Base-by-base conservation (phyloP, 2,113 vertebrate genomes). In the Anguilla rostrata region DNA sequence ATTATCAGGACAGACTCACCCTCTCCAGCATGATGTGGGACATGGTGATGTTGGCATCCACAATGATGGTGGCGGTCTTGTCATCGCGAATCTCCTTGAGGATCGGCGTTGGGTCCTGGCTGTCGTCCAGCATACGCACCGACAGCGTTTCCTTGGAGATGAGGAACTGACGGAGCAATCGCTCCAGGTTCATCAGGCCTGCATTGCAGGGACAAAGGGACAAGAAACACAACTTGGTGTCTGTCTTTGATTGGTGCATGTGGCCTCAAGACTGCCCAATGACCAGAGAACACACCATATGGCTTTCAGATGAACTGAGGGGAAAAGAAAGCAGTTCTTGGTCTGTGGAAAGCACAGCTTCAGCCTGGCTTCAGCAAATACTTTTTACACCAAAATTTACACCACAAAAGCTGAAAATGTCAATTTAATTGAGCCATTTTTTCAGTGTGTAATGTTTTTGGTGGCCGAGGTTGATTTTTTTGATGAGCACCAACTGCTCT, bases 141-240 rank as follows among this genome's bases (percentile, higher is more conserved):
- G 98, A 99, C 81, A 99, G 96, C 0, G 98, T 99, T 91, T 99
- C 98, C 96, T 99, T 99, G 92, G 98, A 99, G 92, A 99, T 99
- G 78, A 99, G 98, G 95, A 99, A 99, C 91, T 99, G 98, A 80
- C 98, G 95, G 63, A 99, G 97, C 93, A 99, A 94, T 94, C 97
- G 97, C 96, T 99, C 98, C 84, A 99, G 95, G 95, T 99, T 99
- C 90, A 99, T 94, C 94, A 99, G 97, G 96, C 98, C 98, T 99
- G 92, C 22, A 81, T 39, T 49, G 80, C 9, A 88, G 84, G 15
- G 84, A 86, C 43, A 85, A 20, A 56, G 84, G 49, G 43, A 34
- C 49, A 39, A 34, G 78, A 81, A 53, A 8, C 78, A 80, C 12
- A 80, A 0, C n/a, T 41, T 22, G 78, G 41, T 15, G n/a, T 20